Base-by-base conservation (phyloP, 1,140 invertebrate species). In the Drosophila dunni region DNA sequence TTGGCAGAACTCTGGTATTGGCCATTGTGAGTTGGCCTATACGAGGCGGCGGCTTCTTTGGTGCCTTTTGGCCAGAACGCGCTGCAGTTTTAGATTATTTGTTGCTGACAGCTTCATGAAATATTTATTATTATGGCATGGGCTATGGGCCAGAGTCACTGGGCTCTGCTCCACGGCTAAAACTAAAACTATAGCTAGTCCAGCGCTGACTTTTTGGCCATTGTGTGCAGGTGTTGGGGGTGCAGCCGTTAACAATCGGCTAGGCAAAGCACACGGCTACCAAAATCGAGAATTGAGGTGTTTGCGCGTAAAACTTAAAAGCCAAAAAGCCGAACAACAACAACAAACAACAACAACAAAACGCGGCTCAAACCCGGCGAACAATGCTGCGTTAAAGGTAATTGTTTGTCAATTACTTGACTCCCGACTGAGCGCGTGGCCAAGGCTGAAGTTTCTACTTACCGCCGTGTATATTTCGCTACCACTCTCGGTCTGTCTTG, bases 401-500 rank as follows among this genome's bases (percentile, higher is more conserved):
- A 89, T 89, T 89, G 84, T 89, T 89, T 89, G 84, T 89, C 84
- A 89, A 89, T 89, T 89, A 89, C 84, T 89, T 82, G 84, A 89
- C 84, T 89, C 84, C 84, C 78, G 85, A 61, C 70, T 70, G 60
- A 68, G 67, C 84, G 84, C 80, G 83, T 88, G 84, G 84, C 84
- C 51, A 42, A 20, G 66, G 7, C 50, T 38, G 20, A 57, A 11
- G 29, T 42, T 54, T 24, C 9, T 7, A n/a, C 40, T 8, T 38
- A 38, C 10, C 36, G 7, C 36, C 17, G 1, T 29, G 46, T 54
- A 51, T 33, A 11, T n/a, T 29, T 46, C 7, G 6, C 48, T 44
- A 15, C 20, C 9, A 11, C 36, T 10, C 46, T 13, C 20, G 29
- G 7, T 44, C 38, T 65, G 45, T 57, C 40, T 57, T 48, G 17